Evolutionary conservation across 2,888 invertebrate genomes (phyloP).

Genomic region (Apoderus coryli): DNA sequence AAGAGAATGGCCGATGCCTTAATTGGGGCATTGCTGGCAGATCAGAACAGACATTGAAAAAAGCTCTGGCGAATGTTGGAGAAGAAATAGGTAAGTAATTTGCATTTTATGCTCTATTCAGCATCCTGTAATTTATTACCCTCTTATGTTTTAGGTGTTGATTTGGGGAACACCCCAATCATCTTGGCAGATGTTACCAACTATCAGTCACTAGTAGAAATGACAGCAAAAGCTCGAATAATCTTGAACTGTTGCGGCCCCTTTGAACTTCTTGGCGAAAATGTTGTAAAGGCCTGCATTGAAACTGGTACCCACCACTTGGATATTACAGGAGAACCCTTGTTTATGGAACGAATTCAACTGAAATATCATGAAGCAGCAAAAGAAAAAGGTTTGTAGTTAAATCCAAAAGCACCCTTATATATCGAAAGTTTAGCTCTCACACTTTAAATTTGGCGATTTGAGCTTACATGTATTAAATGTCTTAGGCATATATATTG

Average conservation of each 20-base stretch:
- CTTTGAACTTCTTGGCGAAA: slow-evolving; percentile 73
- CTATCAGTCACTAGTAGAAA: slow-evolving; percentile 55
- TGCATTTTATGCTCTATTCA: too few species aligned
- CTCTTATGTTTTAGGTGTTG: slow-evolving; percentile 18
- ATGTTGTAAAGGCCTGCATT: slow-evolving; percentile 72
- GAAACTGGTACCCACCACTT: slow-evolving; percentile 71
- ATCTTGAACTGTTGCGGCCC: slow-evolving; percentile 91
- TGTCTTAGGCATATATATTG: slow-evolving; percentile 54
- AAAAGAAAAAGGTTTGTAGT: slow-evolving; percentile 48
- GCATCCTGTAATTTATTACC: too few species aligned
- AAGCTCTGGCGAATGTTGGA: slow-evolving; percentile 25
- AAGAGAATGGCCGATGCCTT: slow-evolving; percentile 35
- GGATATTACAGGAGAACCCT: slow-evolving; percentile 87
- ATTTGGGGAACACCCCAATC: slow-evolving; percentile 18
- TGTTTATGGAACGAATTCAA: slow-evolving; percentile 40
- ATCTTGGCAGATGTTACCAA: slow-evolving; percentile 60
- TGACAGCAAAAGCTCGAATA: slow-evolving; percentile 68
- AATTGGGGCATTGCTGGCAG: slow-evolving; percentile 89
- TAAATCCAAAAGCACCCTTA: too few species aligned
- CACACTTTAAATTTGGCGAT: too few species aligned
- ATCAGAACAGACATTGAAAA: slow-evolving; percentile 32
- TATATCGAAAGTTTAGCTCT: too few species aligned
- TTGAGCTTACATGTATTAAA: too few species aligned
- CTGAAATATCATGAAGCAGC: slow-evolving; percentile 62
- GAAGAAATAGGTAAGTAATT: slow-evolving; percentile 34